Conservation (phyloP, 35 echinoderm and acorn worm species). For the Ptychodera flava region DNA sequence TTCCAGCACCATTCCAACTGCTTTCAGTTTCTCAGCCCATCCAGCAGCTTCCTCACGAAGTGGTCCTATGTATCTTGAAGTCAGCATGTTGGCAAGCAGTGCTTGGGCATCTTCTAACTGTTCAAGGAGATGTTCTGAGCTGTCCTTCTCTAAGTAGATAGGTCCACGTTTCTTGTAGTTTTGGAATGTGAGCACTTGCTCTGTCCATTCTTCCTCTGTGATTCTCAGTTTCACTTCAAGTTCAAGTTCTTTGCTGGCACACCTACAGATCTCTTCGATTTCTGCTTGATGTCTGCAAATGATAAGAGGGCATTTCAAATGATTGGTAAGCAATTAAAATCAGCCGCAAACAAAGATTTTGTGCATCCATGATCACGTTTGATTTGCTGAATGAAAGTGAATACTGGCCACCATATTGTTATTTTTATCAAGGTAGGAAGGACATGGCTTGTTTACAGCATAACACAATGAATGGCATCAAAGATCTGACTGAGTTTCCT, state of each 20-base stretch:
- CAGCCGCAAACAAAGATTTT: too few species aligned
- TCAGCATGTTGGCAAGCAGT: constrained; percentile 93
- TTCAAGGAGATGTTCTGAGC: constrained; percentile 88
- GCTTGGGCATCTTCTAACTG: constrained; percentile 96
- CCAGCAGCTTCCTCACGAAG: constrained; percentile 93
- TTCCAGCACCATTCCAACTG: constrained; percentile 88
- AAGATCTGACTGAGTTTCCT: constrained; percentile 10
- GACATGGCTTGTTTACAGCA: background rate
- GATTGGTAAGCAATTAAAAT: too few species aligned
- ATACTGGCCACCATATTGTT: too few species aligned
- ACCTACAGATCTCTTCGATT: constrained; percentile 96
- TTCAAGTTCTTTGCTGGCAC: constrained; percentile 98
- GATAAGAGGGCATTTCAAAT: background rate
- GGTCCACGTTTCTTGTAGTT: constrained; percentile 92
- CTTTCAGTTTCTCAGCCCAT: constrained; percentile 98
- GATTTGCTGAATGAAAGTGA: too few species aligned
- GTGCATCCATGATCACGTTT: too few species aligned
- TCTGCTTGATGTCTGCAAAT: constrained; percentile 73
- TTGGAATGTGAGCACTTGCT: constrained; percentile 91
- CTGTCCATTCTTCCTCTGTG: constrained; percentile 99
- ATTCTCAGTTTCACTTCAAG: constrained; percentile 93
- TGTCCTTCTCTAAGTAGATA: constrained; percentile 96
- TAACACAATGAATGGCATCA: background rate
- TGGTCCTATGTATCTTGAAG: constrained; percentile 82
- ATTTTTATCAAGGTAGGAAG: background rate